Conservation (phyloP, 1,140 invertebrate genomes). For the Bombus superbus region DNA sequence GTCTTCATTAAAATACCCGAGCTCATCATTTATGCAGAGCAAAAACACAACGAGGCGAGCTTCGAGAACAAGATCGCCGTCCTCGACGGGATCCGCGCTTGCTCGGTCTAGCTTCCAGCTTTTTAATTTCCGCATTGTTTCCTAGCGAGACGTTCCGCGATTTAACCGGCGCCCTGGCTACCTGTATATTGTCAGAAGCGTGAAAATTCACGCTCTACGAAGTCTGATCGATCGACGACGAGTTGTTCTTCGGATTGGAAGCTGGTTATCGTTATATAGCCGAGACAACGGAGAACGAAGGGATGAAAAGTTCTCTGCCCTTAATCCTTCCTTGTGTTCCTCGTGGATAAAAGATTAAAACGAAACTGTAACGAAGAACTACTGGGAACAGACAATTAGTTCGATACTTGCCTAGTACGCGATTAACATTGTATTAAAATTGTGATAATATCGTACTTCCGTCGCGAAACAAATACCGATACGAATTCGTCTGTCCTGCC, state of each 20-base stretch:
- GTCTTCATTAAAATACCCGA: constrained; percentile 78
- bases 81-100: constrained; percentile 3
- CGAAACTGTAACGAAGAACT: no score
- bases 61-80: constrained; percentile 38
- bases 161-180: constrained; percentile 9
- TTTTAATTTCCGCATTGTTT: constrained; percentile 57
- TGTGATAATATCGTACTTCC: background rate
- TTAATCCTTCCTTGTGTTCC: no score
- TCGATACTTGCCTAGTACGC: no score
- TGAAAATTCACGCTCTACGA: constrained; percentile 20
- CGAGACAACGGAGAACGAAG: no score
- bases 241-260: background rate
- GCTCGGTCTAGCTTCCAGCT: constrained; percentile 30
- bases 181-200: background rate
- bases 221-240: background rate
- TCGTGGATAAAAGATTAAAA: accelerated
- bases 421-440: background rate
- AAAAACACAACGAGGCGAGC: constrained; percentile 74
- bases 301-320: no score
- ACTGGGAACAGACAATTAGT: no score
- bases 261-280: no score
- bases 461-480: background rate
- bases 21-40: constrained; percentile 78
- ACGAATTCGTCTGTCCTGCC: background rate
- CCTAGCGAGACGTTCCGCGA: constrained; percentile 9